Percentiles rank a stretch among this genome's conserved stretches.
These are phyloP conservation scores for Drosophila pallidifrons DNA, from an alignment of 1,140 invertebrate genomes.

Conservation along the genomic window DNA sequence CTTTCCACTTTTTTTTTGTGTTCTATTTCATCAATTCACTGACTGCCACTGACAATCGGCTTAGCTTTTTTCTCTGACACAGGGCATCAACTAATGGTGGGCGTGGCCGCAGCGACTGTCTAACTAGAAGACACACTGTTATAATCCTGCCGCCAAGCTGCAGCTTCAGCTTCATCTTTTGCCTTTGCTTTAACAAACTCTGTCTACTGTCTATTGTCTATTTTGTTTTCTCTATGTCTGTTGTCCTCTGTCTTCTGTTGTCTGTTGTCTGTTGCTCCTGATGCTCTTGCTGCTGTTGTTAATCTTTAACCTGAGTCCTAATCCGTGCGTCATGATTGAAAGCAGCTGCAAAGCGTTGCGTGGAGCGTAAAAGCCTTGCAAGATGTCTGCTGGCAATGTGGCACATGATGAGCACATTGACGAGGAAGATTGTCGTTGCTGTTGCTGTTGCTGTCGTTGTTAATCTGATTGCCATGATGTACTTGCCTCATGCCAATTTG, in stretches of 20 bases:
- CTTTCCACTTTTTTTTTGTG: background rate
- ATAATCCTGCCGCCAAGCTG: background rate
- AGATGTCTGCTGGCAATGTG: slow-evolving; percentile 28
- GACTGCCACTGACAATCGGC: slow-evolving; percentile 40
- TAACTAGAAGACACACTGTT: slow-evolving; percentile 39
- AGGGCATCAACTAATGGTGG: slow-evolving; percentile 21
- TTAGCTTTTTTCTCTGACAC: slow-evolving; percentile 37
- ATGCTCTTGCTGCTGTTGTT: slow-evolving; percentile 39
- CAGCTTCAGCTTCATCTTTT: background rate
- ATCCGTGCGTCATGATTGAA: slow-evolving; percentile 82
- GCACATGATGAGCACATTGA: slow-evolving; percentile 58
- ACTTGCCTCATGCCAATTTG: slow-evolving; percentile 68
- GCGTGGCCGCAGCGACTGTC: slow-evolving; percentile 27
- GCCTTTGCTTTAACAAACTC: background rate
- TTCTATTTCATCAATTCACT: background rate
- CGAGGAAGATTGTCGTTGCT: slow-evolving; percentile 23
- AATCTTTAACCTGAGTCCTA: slow-evolving; percentile 78
- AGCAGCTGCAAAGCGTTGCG: slow-evolving; percentile 69
- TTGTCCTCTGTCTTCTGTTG: background rate
- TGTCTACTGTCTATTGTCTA: slow-evolving; percentile 1
- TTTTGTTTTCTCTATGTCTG: background rate
- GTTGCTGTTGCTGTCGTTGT: slow-evolving; percentile 6
- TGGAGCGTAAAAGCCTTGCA: slow-evolving; percentile 18
- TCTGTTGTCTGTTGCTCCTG: slow-evolving; percentile 7
- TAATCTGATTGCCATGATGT: slow-evolving; percentile 76